A percentile compares a stretch with the other conserved stretches of the same genome.
Evolutionary conservation across 2,113 vertebrate species (phyloP).

Genomic region (Pantherophis guttatus): DNA sequence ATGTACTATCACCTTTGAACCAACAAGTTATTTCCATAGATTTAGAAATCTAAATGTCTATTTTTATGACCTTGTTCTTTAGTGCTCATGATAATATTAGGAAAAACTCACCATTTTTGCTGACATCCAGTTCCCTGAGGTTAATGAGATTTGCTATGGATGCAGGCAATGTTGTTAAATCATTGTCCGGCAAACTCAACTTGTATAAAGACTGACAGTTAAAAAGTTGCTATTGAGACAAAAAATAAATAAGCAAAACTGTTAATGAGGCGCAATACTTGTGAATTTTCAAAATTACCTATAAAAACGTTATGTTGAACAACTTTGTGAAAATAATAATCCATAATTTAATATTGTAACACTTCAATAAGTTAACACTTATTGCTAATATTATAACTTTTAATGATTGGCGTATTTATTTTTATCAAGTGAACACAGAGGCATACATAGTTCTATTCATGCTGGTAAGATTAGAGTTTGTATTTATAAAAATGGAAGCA

Average conservation of each 20-base stretch:
- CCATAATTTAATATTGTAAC: not conserved
- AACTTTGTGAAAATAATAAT: not conserved
- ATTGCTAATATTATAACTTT: not conserved
- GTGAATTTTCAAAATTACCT: not conserved
- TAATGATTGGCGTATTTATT: not conserved
- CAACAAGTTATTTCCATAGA: slow-evolving; percentile 20
- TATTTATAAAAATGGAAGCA: not conserved
- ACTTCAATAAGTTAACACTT: not conserved
- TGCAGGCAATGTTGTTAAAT: slow-evolving; percentile 89
- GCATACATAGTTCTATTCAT: not conserved
- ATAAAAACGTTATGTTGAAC: too few species aligned
- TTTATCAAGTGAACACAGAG: not conserved
- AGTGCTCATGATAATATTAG: slow-evolving; percentile 11
- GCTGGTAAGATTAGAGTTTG: not conserved
- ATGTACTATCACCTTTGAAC: not conserved
- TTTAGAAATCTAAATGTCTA: slow-evolving; percentile 18
- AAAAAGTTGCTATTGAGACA: slow-evolving; percentile 92
- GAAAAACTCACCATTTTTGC: slow-evolving; percentile 95
- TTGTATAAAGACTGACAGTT: slow-evolving; percentile 96
- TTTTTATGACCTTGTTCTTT: slow-evolving; percentile 16
- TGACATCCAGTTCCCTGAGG: slow-evolving; percentile 99
- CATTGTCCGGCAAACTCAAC: slow-evolving; percentile 98
- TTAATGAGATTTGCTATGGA: slow-evolving; percentile 97
- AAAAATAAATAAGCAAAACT: slow-evolving; percentile 39
- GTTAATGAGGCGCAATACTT: slow-evolving; percentile 18